A percentile compares a stretch with the other conserved stretches of the same genome.
Evolutionary conservation across 23 tunicate genomes (phyloP).

Genomic region (Oikopleura albicans): DNA sequence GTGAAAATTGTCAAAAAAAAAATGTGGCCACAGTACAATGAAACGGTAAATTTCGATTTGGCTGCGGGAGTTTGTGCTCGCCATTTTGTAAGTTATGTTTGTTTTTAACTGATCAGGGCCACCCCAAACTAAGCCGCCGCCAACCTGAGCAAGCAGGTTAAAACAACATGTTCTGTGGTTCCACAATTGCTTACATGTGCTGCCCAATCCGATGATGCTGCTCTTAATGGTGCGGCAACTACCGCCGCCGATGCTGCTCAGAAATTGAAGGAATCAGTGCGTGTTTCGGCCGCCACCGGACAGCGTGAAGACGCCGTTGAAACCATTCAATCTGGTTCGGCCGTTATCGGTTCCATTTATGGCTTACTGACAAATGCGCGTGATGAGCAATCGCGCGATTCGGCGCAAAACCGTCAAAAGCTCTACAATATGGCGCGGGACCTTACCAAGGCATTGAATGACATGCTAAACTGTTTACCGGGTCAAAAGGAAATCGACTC

Average conservation of each 20-base stretch:
- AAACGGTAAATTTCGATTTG: no score
- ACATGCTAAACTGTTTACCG: neutral
- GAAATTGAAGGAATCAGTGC: neutral
- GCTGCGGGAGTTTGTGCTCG: no score
- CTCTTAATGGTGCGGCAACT: conserved; percentile 13
- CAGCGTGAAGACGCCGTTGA: neutral
- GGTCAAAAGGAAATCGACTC: neutral
- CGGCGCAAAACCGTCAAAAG: neutral
- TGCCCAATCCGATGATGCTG: conserved; percentile 36
- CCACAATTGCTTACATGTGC: conserved; percentile 87
- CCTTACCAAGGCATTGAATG: neutral
- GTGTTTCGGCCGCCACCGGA: neutral
- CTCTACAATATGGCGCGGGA: neutral
- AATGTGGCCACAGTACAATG: no score
- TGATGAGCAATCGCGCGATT: neutral
- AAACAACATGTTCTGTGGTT: conserved; percentile 64
- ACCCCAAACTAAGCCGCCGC: neutral
- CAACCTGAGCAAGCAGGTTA: conserved; percentile 66
- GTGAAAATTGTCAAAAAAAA: no score
- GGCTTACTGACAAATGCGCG: neutral
- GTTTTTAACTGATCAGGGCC: no score
- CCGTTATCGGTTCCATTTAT: neutral
- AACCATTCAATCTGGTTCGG: neutral
- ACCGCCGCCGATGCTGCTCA: conserved; percentile 1
- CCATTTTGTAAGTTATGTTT: no score